Evolutionary conservation across 2,797 vertebrate genomes (phyloP).

Genomic region (Coccyzus lansbergi): DNA sequence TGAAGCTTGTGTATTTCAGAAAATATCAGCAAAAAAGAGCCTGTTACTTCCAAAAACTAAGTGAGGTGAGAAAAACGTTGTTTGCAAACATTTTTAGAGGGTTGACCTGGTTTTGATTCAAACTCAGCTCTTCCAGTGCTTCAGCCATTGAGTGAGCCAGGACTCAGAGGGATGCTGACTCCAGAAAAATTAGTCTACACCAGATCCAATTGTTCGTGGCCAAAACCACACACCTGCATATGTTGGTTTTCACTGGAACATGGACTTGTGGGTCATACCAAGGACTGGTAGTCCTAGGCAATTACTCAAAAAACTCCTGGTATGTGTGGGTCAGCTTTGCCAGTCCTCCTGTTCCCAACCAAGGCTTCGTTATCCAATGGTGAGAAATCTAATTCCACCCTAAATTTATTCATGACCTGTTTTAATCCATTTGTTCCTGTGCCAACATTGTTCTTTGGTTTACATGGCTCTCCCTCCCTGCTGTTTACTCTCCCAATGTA

Average conservation of each 20-base stretch:
- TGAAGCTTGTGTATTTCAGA: background rate
- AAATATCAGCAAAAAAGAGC: background rate
- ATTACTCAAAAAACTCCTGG: background rate
- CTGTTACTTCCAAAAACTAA: background rate
- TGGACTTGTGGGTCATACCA: background rate
- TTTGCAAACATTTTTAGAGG: background rate
- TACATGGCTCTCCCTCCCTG: background rate
- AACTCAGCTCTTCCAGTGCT: background rate
- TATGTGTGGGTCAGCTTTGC: background rate
- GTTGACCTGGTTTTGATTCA: background rate
- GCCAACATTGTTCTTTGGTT: constrained; percentile 20
- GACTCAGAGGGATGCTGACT: fast-evolving
- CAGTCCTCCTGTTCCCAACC: background rate
- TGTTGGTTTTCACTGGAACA: background rate
- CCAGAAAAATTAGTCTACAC: background rate
- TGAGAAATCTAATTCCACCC: background rate
- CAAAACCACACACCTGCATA: background rate
- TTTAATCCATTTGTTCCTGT: constrained; percentile 42
- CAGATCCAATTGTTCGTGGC: fast-evolving
- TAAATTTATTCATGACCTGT: constrained; percentile 3
- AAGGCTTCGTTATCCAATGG: background rate
- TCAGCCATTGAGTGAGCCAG: fast-evolving
- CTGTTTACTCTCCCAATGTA: background rate
- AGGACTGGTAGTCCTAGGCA: background rate
- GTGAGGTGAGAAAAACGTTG: background rate